A percentile compares a stretch with the other conserved stretches of the same genome.
phyloP scores from a whole-genome alignment of 2,797 vertebrate genomes.

The Muraenolepis orangiensis region DNA sequence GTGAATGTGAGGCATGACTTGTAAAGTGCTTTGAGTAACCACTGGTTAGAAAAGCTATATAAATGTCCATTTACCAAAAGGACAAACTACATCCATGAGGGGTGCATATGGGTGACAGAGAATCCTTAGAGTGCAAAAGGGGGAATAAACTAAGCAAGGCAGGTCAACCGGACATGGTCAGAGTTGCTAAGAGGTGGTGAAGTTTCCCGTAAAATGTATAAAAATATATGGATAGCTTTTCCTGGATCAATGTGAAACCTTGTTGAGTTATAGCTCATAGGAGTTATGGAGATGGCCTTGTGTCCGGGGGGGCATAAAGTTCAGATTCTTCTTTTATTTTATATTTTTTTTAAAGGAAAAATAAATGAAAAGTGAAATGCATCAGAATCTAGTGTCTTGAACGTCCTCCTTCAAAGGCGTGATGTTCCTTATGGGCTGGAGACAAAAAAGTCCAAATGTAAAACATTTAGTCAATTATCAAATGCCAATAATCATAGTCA shows the following conservation, averaged over 20 bases:
- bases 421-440: conserved; percentile 91
- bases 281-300: conserved; percentile 35
- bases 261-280: too few relatives aligned
- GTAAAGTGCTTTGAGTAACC: too few relatives aligned
- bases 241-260: conserved; percentile 50
- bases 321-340: conserved; percentile 30
- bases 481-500: not conserved
- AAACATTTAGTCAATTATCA: not conserved
- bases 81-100: too few relatives aligned
- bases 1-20: too few relatives aligned
- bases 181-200: conserved; percentile 47
- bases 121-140: too few relatives aligned
- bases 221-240: conserved; percentile 66
- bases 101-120: too few relatives aligned
- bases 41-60: too few relatives aligned
- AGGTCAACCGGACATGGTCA: not conserved
- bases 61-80: too few relatives aligned
- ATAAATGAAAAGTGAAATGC: conserved; percentile 31
- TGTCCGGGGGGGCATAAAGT: conserved; percentile 48
- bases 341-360: not conserved
- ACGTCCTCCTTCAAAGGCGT: conserved; percentile 88
- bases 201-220: conserved; percentile 61
- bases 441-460: conserved; percentile 27
- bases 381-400: conserved; percentile 76
- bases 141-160: conserved; percentile 24